These are phyloP conservation scores for Hirtodrosophila confusa DNA, from an alignment of 2,888 invertebrate genomes.

Conservation along the genomic window DNA sequence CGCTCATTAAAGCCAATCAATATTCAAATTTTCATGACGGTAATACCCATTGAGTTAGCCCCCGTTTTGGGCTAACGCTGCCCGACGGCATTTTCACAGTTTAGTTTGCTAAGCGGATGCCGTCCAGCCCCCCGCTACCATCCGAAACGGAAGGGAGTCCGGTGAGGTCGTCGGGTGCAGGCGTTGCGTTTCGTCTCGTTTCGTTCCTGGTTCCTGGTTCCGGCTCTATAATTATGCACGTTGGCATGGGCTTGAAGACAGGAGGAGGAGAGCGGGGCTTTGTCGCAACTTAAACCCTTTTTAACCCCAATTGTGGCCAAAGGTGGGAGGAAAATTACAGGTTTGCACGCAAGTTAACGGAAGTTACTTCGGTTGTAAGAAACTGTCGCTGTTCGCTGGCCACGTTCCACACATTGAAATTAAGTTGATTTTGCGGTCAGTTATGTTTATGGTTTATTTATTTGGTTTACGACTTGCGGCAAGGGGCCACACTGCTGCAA, in stretches of 20 bases:
- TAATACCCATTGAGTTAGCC: slow-evolving; percentile 20
- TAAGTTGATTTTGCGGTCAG: slow-evolving; percentile 66
- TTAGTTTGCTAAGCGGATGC: slow-evolving; percentile 67
- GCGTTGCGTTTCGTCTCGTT: slow-evolving; percentile 28
- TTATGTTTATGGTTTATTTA: slow-evolving; percentile 76
- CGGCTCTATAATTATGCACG: slow-evolving; percentile 72
- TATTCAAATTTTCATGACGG: slow-evolving; percentile 61
- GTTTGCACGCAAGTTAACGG: slow-evolving; percentile 73
- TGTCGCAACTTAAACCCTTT: slow-evolving; percentile 72
- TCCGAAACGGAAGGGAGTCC: background rate
- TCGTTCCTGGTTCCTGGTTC: slow-evolving; percentile 51
- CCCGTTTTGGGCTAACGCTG: background rate
- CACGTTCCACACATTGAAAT: slow-evolving; percentile 24
- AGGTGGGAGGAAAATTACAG: slow-evolving; percentile 53
- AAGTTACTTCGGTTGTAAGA: slow-evolving; percentile 59
- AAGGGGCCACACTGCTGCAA: slow-evolving; percentile 41
- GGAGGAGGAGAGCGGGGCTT: slow-evolving; percentile 5
- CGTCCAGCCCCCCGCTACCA: slow-evolving; percentile 36
- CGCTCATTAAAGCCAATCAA: slow-evolving; percentile 74
- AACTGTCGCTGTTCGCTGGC: slow-evolving; percentile 33
- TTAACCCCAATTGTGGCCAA: slow-evolving; percentile 67
- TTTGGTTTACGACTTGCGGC: slow-evolving; percentile 51
- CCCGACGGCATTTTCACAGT: slow-evolving; percentile 70
- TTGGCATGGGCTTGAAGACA: slow-evolving; percentile 33
- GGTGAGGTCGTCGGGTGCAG: background rate